Conservation (phyloP, 2,888 invertebrate species). For the Nebria brevicollis region DNA sequence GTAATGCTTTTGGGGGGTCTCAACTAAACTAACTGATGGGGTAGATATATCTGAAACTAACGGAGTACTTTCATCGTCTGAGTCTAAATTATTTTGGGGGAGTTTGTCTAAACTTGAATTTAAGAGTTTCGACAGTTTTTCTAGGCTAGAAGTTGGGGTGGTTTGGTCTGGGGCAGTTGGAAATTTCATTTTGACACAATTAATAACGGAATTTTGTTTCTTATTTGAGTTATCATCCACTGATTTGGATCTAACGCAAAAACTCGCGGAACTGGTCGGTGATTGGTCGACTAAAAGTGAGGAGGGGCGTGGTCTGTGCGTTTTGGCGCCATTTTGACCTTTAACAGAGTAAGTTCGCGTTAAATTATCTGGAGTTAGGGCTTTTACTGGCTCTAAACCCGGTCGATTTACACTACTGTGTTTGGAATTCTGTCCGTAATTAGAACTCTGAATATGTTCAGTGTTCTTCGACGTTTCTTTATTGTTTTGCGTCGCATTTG, state of each 20-base stretch:
- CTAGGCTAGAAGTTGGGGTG: slow-evolving; percentile 55
- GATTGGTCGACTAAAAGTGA: slow-evolving; percentile 52
- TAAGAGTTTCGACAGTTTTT: slow-evolving; percentile 56
- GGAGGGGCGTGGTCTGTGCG: slow-evolving; percentile 49
- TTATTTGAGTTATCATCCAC: slow-evolving; percentile 25
- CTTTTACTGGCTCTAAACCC: slow-evolving; percentile 48
- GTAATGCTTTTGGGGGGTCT: slow-evolving; percentile 47
- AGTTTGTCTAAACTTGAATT: slow-evolving; percentile 48
- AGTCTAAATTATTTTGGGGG: slow-evolving; percentile 54
- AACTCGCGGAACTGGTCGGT: slow-evolving; percentile 46
- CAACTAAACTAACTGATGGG: slow-evolving; percentile 50
- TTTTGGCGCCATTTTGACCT: slow-evolving; percentile 2
- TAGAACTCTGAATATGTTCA: slow-evolving; percentile 35
- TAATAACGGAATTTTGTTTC: slow-evolving; percentile 8
- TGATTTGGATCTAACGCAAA: slow-evolving; percentile 24
- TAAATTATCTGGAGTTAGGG: background rate
- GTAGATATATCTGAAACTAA: slow-evolving; percentile 66
- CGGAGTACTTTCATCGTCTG: slow-evolving; percentile 77
- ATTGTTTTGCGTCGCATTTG: background rate
- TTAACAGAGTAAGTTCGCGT: slow-evolving; percentile 33
- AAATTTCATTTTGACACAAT: slow-evolving; percentile 17
- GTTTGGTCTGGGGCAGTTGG: background rate
- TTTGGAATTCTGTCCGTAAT: slow-evolving; percentile 45
- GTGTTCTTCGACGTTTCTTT: slow-evolving; percentile 21
- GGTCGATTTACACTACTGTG: slow-evolving; percentile 32